Percentiles rank a stretch among this genome's conserved stretches.
Evolutionary conservation across 2,888 invertebrate genomes (phyloP).

Genomic region (Lymantria dispar): DNA sequence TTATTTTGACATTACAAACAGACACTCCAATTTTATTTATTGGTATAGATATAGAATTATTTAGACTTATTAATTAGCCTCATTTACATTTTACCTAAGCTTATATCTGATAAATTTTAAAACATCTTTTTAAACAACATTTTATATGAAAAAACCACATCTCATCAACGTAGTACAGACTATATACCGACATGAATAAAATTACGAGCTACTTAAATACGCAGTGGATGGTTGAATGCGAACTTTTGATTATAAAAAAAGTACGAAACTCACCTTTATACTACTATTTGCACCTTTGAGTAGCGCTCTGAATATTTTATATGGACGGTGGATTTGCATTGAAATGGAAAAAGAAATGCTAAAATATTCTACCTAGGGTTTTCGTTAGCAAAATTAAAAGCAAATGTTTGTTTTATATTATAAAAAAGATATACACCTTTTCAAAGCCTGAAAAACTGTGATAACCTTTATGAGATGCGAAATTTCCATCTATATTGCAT

Average conservation of each 20-base stretch:
- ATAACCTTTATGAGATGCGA: no score
- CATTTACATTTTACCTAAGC: no score
- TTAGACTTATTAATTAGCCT: no score
- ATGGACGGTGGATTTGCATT: background rate
- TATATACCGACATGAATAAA: background rate
- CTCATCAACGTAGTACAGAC: background rate
- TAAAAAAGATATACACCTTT: no score
- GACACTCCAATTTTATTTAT: no score
- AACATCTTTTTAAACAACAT: no score
- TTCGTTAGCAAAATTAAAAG: background rate
- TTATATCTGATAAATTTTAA: no score
- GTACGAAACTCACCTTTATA: background rate
- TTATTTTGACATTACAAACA: no score
- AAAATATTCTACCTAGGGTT: background rate
- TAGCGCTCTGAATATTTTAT: background rate
- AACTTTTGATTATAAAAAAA: constrained; percentile 21
- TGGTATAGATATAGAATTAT: no score
- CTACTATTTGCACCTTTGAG: constrained; percentile 16
- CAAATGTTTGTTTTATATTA: background rate
- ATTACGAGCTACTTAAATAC: background rate
- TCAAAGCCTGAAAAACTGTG: no score
- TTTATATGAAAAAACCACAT: no score
- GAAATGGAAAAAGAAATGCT: background rate
- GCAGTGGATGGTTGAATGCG: constrained; percentile 1
- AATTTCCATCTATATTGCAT: no score